phyloP scores from a whole-genome alignment of 2,797 vertebrate species.

The Xiphophorus birchmanni region DNA sequence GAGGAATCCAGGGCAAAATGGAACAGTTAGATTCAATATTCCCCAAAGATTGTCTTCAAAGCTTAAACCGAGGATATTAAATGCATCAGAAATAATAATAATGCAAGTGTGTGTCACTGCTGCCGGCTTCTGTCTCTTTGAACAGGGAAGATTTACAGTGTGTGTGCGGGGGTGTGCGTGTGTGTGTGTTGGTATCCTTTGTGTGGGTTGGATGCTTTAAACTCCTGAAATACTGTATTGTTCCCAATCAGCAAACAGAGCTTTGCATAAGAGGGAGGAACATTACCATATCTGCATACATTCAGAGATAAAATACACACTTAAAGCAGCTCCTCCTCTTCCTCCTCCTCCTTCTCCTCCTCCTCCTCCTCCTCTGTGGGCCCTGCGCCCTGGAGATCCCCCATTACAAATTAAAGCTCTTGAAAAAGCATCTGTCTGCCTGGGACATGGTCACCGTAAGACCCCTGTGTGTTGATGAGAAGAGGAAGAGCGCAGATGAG shows the following conservation, averaged over 20 bases:
- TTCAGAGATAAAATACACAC: conserved; percentile 27
- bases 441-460: conserved; percentile 63
- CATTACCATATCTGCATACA: conserved; percentile 34
- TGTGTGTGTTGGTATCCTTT: conserved; percentile 40
- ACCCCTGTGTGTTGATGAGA: conserved; percentile 68
- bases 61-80: conserved; percentile 81
- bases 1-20: conserved; percentile 79
- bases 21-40: conserved; percentile 83
- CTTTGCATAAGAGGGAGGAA: conserved; percentile 38
- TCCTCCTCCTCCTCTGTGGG: conserved; percentile 75
- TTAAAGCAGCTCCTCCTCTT: conserved; percentile 36
- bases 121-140: conserved; percentile 68
- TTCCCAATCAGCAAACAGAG: conserved; percentile 50
- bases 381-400: conserved; percentile 76
- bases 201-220: conserved; percentile 47
- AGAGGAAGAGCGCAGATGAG: conserved; percentile 65
- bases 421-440: conserved; percentile 85
- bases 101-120: conserved; percentile 70
- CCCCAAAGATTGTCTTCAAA: conserved; percentile 84
- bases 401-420: conserved; percentile 88
- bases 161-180: background rate
- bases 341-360: conserved; percentile 66
- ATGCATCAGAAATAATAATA: conserved; percentile 84
- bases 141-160: conserved; percentile 30
- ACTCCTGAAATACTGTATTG: conserved; percentile 45